Evolutionary conservation across 1,140 invertebrate genomes (phyloP), one percentile per base, ranked within the genome.

Genomic region (Drosophila orosa): DNA sequence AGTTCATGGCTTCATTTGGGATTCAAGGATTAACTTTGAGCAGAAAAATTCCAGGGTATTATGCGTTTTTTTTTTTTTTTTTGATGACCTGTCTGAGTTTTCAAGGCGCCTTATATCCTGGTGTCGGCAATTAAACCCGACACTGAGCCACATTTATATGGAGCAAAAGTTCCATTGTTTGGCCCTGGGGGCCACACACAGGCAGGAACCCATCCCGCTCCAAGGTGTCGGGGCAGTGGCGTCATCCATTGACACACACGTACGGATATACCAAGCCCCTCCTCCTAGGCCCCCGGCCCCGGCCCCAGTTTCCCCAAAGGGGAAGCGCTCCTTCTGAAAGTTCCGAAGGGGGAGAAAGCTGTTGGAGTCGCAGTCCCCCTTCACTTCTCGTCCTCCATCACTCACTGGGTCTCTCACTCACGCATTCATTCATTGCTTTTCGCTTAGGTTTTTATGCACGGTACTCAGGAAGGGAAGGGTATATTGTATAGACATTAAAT

Each of bases 231-330:
- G 55, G 25, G 40, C 59, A 76, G 71, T 83, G 83, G 79, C 83
- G 83, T 79, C 79, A 86, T 66, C 61, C 75, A 86, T 79, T 87
- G 83, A 87, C 82, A 79, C 58, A 74, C 67, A 52, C 67, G 44
- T 52, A 45, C 52, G 33, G 37, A 54, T 37, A 25, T 29, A 29
- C 65, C 58, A 27, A 47, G 10, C 40, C 50, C 59, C 52, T 31
- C 42, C 52, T 50, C 8, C 29, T 15, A 17, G 19, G 13, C 5
- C 29, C 48, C 48, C 13, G 0, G 15, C 29, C 48, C 48, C 13
- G 0, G 15, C 29, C 13, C 4, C 4, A 3, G 48, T 35, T 52
- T 61, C 35, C 60, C 73, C 39, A 55, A 31, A 25, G 61, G 44
- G 39, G 40, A 67, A 47, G 17, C 35, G 39, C 40, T 55, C 29